Percentiles rank a stretch among this genome's conserved stretches.
Evolutionary conservation across 2,113 vertebrate genomes (phyloP).

Genomic region (Ameiurus melas): DNA sequence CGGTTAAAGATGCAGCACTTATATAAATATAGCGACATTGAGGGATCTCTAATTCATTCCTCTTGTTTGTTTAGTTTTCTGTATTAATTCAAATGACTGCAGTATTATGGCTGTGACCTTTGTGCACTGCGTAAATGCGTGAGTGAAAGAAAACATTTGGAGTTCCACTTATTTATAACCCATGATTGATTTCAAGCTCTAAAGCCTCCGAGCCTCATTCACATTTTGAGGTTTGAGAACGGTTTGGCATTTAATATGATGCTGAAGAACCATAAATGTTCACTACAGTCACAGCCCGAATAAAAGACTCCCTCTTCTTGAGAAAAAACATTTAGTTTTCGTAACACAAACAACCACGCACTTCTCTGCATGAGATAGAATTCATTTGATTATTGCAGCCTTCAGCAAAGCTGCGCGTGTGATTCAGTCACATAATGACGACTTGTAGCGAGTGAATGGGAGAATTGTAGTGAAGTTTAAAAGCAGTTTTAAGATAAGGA

Average conservation of each 20-base stretch:
- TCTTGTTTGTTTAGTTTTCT: background rate
- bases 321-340: constrained; percentile 75
- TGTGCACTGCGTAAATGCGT: constrained; percentile 32
- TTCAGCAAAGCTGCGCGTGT: constrained; percentile 74
- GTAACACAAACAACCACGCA: constrained; percentile 69
- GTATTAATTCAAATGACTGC: constrained; percentile 37
- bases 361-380: constrained; percentile 65
- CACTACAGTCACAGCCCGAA: constrained; percentile 3
- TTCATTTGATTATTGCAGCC: constrained; percentile 78
- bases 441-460: constrained; percentile 73
- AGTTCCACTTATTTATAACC: constrained; percentile 54
- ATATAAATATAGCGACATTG: background rate
- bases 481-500: constrained; percentile 83
- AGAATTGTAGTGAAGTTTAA: constrained; percentile 64
- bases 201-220: constrained; percentile 55
- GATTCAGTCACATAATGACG: constrained; percentile 73
- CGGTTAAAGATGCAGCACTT: background rate
- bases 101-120: constrained; percentile 42
- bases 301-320: constrained; percentile 59
- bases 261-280: constrained; percentile 1
- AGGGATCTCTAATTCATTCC: background rate
- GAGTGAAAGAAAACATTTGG: constrained; percentile 53
- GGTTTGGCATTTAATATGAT: constrained; percentile 38
- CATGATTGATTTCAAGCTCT: constrained; percentile 56
- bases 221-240: constrained; percentile 53